Evolutionary conservation across 2,113 vertebrate genomes (phyloP), one percentile per base, ranked within the genome.

Genomic region (Sinosuthora webbiana): DNA sequence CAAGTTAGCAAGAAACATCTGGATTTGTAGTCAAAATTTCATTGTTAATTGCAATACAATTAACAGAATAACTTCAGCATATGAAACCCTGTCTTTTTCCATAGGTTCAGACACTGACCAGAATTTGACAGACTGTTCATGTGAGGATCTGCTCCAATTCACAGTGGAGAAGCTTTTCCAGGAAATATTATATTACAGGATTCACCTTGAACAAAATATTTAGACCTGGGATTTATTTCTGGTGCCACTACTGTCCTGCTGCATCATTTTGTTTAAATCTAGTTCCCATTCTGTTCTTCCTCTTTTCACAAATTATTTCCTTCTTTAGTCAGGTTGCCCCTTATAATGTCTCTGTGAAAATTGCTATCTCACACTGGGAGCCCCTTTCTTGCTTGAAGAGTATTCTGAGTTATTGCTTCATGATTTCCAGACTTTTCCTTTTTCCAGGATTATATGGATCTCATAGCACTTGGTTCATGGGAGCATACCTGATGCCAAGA

Each of bases 311-410:
- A 35, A 3, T 64, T 68, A 25, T n/a, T 21, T 80, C 2, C 6
- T 49, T 33, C 49, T 83, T 62, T 76, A 41, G 20, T 77, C 23
- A 80, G 18, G 63, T 44, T 55, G 1, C 35, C 9, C 9, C 3
- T 76, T 57, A 31, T 8, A 25, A 76, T 35, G 2, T 20, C 13
- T 33, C 11, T 39, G 13, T 67, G 13, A 65, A 56, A 60, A 69
- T 0, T 68, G 4, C 14, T 8, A 6, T 28, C 13, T 76, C 6
- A 1, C 25, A 21, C 33, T 28, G 9, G 12, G 5, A 7, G 3
- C 1, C 5, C 3, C 47, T 45, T 79, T 60, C 55, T 88, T 73
- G 11, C 37, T 65, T 74, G 13, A 84, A 20, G 37, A 71, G 6
- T 25, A 6, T 49, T 56, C 15, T 69, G 31, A 52, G 4, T 39